Evolutionary conservation across 2,888 invertebrate genomes (phyloP).

Genomic region (Palloptera scutellata): DNA sequence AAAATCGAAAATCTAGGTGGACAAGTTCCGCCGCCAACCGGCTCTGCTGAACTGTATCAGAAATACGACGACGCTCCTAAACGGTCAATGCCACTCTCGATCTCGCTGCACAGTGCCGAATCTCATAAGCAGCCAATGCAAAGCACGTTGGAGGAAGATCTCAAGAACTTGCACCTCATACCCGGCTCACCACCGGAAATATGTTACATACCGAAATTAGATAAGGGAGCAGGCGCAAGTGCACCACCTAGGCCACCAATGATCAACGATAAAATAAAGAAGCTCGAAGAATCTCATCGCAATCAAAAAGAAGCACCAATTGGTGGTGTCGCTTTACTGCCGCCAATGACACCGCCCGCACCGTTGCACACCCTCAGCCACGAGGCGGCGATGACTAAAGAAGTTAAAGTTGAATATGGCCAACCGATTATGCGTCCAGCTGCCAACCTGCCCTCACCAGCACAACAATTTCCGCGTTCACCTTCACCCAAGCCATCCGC

Average conservation of each 20-base stretch:
- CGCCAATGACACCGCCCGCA: constrained; percentile 36
- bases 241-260: constrained; percentile 60
- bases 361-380: constrained; percentile 47
- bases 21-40: constrained; percentile 28
- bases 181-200: constrained; percentile 79
- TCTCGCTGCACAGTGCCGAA: constrained; percentile 40
- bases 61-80: constrained; percentile 34
- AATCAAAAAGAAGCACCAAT: constrained; percentile 67
- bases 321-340: constrained; percentile 68
- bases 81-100: constrained; percentile 42
- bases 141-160: constrained; percentile 54
- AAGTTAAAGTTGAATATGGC: constrained; percentile 57
- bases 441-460: constrained; percentile 53
- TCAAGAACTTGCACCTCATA: constrained; percentile 66
- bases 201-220: constrained; percentile 69
- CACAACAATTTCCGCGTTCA: constrained; percentile 57
- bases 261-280: constrained; percentile 69
- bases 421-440: constrained; percentile 63
- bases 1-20: constrained; percentile 65
- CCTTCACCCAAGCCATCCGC: constrained; percentile 70
- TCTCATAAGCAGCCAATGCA: constrained; percentile 35
- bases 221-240: constrained; percentile 50
- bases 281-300: constrained; percentile 69
- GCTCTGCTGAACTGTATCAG: constrained; percentile 20
- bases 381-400: constrained; percentile 51